These are phyloP conservation scores for Apoda limacodes DNA, from an alignment of 2,888 invertebrate genomes.

Conservation along the genomic window DNA sequence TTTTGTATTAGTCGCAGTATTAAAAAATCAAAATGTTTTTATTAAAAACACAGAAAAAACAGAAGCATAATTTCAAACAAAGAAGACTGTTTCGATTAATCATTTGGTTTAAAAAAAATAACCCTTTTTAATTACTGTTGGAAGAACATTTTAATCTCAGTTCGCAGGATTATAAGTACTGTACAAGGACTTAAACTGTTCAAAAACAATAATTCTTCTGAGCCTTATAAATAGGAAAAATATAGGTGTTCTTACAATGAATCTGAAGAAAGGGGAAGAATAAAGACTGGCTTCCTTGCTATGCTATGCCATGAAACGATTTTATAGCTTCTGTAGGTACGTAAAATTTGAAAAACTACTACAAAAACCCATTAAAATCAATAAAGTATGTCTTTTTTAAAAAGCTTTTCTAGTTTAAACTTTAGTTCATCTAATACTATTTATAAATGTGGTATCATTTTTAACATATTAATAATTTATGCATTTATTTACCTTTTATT, in stretches of 20 bases:
- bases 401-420: too few species aligned
- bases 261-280: slow-evolving; percentile 32
- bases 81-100: slow-evolving; percentile 42
- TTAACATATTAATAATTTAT: too few species aligned
- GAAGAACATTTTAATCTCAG: slow-evolving; percentile 56
- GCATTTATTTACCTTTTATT: too few species aligned
- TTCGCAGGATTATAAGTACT: slow-evolving; percentile 55
- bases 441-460: too few species aligned
- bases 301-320: slow-evolving; percentile 17
- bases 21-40: too few species aligned
- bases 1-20: too few species aligned
- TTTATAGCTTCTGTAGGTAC: slow-evolving; percentile 10
- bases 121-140: slow-evolving; percentile 62
- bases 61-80: too few species aligned
- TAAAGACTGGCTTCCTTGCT: slow-evolving; percentile 23
- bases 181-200: slow-evolving; percentile 68
- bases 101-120: slow-evolving; percentile 44
- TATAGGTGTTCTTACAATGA: slow-evolving; percentile 38
- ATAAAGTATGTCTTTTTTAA: too few species aligned
- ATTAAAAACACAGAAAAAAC: too few species aligned
- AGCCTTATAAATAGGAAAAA: slow-evolving; percentile 64
- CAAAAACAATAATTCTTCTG: slow-evolving; percentile 65
- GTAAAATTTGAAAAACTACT: too few species aligned
- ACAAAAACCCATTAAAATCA: too few species aligned
- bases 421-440: too few species aligned